Evolutionary conservation across 2,113 vertebrate species (phyloP).

Genomic region (Hypocryptadius cinnamomeus): DNA sequence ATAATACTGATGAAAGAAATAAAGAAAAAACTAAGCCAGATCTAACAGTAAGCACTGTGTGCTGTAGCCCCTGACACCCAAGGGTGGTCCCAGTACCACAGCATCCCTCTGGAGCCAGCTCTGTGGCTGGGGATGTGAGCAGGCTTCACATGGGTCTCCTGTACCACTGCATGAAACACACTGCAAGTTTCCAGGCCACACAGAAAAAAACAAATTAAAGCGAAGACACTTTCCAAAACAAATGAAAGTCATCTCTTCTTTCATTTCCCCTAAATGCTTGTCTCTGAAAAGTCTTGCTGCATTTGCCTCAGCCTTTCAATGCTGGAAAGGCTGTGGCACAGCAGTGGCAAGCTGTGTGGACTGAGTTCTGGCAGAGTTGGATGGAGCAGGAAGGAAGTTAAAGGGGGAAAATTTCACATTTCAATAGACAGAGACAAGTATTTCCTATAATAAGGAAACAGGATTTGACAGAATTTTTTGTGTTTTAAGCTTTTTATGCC

Average conservation of each 20-base stretch:
- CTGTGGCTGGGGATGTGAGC: accelerated
- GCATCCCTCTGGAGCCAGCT: neutral
- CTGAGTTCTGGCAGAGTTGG: neutral
- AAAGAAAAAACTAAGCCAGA: neutral
- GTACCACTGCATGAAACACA: neutral
- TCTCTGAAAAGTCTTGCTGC: neutral
- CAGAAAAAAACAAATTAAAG: too few relatives aligned
- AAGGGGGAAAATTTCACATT: neutral
- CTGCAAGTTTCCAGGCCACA: neutral
- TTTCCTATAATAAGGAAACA: neutral
- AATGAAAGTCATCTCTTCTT: neutral
- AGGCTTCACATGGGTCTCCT: accelerated
- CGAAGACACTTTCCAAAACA: neutral
- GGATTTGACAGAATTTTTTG: neutral
- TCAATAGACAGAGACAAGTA: neutral
- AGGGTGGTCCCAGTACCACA: neutral
- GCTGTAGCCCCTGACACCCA: neutral
- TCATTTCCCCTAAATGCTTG: neutral
- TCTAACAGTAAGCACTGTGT: neutral
- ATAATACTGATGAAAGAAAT: neutral
- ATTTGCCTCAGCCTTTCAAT: neutral
- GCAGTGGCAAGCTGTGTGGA: neutral
- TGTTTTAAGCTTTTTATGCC: neutral
- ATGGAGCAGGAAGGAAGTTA: neutral
- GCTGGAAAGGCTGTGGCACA: neutral